Base-by-base conservation (phyloP, 2,888 invertebrate species). In the Lathronympha strigana region DNA sequence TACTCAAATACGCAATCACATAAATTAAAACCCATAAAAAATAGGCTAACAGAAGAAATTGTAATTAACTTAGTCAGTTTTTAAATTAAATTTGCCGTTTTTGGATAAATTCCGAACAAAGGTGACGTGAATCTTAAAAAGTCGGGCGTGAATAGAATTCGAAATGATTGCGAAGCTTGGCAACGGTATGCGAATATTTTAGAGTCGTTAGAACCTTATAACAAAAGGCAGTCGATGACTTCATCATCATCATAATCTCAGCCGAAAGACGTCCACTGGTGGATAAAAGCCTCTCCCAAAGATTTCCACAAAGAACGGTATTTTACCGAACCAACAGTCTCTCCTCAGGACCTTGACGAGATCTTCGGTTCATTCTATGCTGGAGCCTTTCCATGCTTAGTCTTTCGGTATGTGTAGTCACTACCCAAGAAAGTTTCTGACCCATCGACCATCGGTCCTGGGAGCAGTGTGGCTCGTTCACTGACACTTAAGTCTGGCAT, bases 81-180 rank as follows among this genome's bases (percentile, higher is more conserved):
- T 53, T 53, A 53, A 54, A 66, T 54, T 47, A 60, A 47, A 60
- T 66, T 60, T 58, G 21, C 50, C 15, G 28, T 45, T 45, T 58
- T 47, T 31, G 19, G 25, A 28, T 47, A 47, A 50, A 53, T 47
- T 38, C 38, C 53, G 38, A 53, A 43, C 2, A 25, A 51, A 28
- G 47, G 53, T 45, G 64, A 53, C 25, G 21, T 38, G 64, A 66
- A 66, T 66, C 45, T n/a, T 47, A 60, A 66, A 31, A 60, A 66
- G 64, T 4, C 25, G 23, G 15, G 23, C 64, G 60, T 60, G 64
- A 31, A 66, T 28, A 19, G 60, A 66, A 66, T 66, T 31, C 28
- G 17, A 47, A 66, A 57, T 57, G 17, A 43, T 50, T 25, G 8
- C 28, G 25, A 51, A 23, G 17, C 9, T n/a, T 43, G 15, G n/a